Evolutionary conservation across 1,140 invertebrate species (phyloP), one percentile per base, ranked within the genome.

Genomic region (Mactra quadrangularis): DNA sequence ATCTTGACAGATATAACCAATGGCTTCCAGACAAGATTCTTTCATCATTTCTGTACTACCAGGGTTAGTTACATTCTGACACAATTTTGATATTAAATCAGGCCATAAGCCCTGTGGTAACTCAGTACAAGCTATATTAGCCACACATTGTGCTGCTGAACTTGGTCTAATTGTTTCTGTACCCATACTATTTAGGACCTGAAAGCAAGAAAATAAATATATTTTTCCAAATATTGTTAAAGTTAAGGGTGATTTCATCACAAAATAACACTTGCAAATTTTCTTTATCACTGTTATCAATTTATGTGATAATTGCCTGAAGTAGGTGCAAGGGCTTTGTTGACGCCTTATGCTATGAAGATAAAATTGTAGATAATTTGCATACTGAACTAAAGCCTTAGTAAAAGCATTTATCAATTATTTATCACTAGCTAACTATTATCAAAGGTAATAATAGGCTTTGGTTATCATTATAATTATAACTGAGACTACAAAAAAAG

Each of bases 71-170:
- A 98, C 96, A 94, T 99, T 99, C 88, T 95, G 95, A 22, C 98
- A 97, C 72, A 99, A 94, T 9, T 96, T 94, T 22, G 95, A 93
- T 79, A 99, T 98, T 0, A 99, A 94, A 83, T 98, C 96, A 83
- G 95, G 96, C 95, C 95, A 96, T 81, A 94, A 88, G 62, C 92
- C 89, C 25, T 96, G 95, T 2, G 98, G 97, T 62, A 99, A 94
- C 94, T 99, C 99, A 27, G 97, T 96, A 53, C 99, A 97, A 13
- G 98, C 99, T 79, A 99, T 97, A 92, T 99, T 98, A 13, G 99
- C 98, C 35, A 99, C 97, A 94, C 99, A 99, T 92, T 99, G 99
- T 2, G 99, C 98, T 19, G 99, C 98, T 78, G 98, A 98, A 89
- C 98, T 99, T 1, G 98, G 94, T 79, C 98, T 94, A 77, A 96